These are phyloP conservation scores for Pyrochroa serraticornis DNA, from an alignment of 2,888 invertebrate species.

Conservation along the genomic window DNA sequence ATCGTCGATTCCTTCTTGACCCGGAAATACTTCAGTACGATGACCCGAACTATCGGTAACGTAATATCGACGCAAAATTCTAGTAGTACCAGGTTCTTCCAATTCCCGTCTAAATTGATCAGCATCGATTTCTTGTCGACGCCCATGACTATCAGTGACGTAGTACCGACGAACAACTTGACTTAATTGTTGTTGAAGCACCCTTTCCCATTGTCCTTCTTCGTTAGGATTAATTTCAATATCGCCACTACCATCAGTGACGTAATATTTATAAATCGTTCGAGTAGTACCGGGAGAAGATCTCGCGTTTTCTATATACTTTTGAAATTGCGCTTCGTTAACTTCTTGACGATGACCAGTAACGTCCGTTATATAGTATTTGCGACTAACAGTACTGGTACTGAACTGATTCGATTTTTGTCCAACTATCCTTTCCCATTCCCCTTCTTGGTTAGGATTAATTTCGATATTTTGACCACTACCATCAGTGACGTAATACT, in stretches of 20 bases:
- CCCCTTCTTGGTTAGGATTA: not conserved
- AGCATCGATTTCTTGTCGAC: conserved; percentile 1
- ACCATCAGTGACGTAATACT: conserved; percentile 1
- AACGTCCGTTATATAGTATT: not conserved
- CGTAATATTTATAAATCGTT: not conserved
- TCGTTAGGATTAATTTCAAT: conserved; percentile 2
- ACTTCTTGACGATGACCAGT: not conserved
- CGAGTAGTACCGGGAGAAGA: not conserved
- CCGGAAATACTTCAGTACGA: not conserved
- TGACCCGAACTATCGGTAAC: not conserved
- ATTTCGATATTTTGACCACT: conserved; percentile 1
- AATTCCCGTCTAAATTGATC: not conserved
- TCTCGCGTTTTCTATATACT: not conserved
- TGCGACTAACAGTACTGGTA: not conserved
- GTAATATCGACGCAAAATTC: not conserved
- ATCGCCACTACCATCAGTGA: not conserved
- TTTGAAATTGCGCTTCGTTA: not conserved
- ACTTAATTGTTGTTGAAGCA: not conserved
- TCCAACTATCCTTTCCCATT: not conserved
- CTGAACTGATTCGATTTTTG: not conserved
- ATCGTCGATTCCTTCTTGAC: not conserved
- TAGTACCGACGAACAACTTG: not conserved
- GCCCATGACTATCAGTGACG: not conserved
- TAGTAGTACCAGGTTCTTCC: not conserved
- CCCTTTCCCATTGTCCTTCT: not conserved